A percentile compares a stretch with the other conserved stretches of the same genome.
These are phyloP conservation scores for Serrognathus titanus DNA, from an alignment of 2,888 invertebrate genomes.

Conservation along the genomic window DNA sequence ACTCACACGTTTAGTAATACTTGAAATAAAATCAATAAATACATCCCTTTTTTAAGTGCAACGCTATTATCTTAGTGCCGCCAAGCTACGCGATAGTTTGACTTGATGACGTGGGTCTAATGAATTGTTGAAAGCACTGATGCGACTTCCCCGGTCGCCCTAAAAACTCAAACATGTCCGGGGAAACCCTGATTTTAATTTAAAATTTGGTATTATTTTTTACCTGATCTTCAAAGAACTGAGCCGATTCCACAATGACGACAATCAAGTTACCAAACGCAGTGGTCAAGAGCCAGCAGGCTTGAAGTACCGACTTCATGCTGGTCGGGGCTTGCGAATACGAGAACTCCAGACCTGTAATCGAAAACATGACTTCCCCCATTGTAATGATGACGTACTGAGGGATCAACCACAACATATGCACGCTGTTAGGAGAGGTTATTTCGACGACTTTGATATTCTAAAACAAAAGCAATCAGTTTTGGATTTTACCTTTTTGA, in stretches of 20 bases:
- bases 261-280: slow-evolving; percentile 94
- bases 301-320: slow-evolving; percentile 94
- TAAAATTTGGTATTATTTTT: slow-evolving; percentile 23
- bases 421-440: slow-evolving; percentile 69
- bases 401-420: slow-evolving; percentile 83
- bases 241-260: slow-evolving; percentile 78
- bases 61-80: no score
- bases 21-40: no score
- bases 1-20: no score
- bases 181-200: no score
- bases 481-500: not conserved
- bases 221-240: slow-evolving; percentile 75
- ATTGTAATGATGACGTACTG: slow-evolving; percentile 91
- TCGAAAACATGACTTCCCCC: slow-evolving; percentile 94
- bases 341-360: slow-evolving; percentile 93
- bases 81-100: no score
- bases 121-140: no score
- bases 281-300: slow-evolving; percentile 88
- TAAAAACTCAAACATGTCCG: no score
- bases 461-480: slow-evolving; percentile 6
- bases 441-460: slow-evolving; percentile 48
- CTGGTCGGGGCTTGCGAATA: slow-evolving; percentile 89
- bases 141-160: no score
- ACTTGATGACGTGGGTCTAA: no score
- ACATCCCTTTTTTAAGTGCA: no score